Conservation (phyloP, 1,140 invertebrate species). For the Anagrus nilaparvatae region DNA sequence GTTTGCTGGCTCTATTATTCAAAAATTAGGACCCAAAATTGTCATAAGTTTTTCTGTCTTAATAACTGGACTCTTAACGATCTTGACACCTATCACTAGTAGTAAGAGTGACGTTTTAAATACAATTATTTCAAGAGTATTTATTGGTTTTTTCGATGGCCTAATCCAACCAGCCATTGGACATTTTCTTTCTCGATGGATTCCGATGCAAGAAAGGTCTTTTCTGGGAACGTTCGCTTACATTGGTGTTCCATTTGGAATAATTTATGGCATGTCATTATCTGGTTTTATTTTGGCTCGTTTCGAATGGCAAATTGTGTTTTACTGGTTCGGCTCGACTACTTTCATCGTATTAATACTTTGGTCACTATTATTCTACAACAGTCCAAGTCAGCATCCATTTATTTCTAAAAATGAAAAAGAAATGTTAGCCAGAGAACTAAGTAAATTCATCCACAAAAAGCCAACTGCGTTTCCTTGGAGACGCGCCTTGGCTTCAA, state of each 20-base stretch:
- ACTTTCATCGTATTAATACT: constrained; percentile 60
- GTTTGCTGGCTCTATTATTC: constrained; percentile 21
- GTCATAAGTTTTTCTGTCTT: constrained; percentile 43
- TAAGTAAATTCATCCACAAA: constrained; percentile 29
- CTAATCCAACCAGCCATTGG: constrained; percentile 63
- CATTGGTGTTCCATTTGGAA: constrained; percentile 45
- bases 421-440: constrained; percentile 49
- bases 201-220: constrained; percentile 54
- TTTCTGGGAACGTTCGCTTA: constrained; percentile 57
- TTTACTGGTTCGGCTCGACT: constrained; percentile 67
- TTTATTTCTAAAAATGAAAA: constrained; percentile 67
- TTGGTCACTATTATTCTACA: constrained; percentile 59
- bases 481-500: constrained; percentile 59
- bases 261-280: constrained; percentile 13
- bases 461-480: constrained; percentile 52
- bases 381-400: constrained; percentile 63
- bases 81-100: constrained; percentile 51
- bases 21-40: constrained; percentile 42
- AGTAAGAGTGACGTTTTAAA: constrained; percentile 44
- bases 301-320: constrained; percentile 59
- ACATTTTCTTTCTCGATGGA: constrained; percentile 57
- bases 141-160: constrained; percentile 61
- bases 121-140: constrained; percentile 49
- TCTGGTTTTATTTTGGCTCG: constrained; percentile 18
- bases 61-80: constrained; percentile 51